Percentiles rank a stretch among this genome's conserved stretches.
Evolutionary conservation across 2,888 invertebrate species (phyloP).

Genomic region (Bombylius discolor): DNA sequence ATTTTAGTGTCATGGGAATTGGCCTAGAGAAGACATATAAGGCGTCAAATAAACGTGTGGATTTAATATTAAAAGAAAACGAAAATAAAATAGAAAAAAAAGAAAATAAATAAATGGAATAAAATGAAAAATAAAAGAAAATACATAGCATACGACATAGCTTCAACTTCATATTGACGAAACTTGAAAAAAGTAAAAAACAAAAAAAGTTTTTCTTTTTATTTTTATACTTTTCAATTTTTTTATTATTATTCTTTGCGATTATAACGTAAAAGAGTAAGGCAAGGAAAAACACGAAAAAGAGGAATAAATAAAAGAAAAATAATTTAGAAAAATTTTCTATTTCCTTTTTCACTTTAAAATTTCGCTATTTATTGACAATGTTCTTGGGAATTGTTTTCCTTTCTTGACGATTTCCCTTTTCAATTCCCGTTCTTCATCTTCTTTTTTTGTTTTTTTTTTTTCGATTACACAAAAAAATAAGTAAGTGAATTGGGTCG

Average conservation of each 20-base stretch:
- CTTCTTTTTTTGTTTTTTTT: not conserved
- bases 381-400: conserved; percentile 12
- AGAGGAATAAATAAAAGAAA: not conserved
- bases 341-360: conserved; percentile 10
- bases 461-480: not conserved
- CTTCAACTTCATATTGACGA: too few relatives aligned
- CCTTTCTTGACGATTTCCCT: conserved; percentile 9
- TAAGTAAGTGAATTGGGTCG: too few relatives aligned
- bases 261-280: too few relatives aligned
- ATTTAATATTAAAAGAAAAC: too few relatives aligned
- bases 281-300: too few relatives aligned
- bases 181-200: too few relatives aligned
- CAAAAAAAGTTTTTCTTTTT: too few relatives aligned
- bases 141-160: too few relatives aligned
- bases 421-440: not conserved
- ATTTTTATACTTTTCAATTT: too few relatives aligned
- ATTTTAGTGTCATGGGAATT: not conserved
- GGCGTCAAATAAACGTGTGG: not conserved
- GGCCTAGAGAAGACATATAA: not conserved
- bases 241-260: too few relatives aligned
- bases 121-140: too few relatives aligned
- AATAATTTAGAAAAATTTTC: conserved; percentile 12
- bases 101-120: too few relatives aligned
- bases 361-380: conserved; percentile 14
- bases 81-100: conserved; percentile 1